Evolutionary conservation across 2,797 vertebrate genomes (phyloP), one percentile per base, ranked within the genome.

Genomic region (Myripristis jacobus): DNA sequence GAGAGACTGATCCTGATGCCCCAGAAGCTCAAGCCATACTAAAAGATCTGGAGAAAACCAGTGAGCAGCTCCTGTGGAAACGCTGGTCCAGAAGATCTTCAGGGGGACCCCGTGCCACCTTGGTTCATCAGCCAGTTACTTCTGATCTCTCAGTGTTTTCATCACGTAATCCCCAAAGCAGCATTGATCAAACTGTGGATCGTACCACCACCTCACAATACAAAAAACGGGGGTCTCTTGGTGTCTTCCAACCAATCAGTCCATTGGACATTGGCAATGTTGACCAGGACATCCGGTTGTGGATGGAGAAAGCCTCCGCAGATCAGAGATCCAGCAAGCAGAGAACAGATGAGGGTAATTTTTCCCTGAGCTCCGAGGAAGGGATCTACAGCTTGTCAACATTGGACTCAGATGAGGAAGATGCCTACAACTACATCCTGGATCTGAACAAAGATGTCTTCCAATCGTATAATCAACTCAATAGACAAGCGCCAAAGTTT

Each of bases 331-430:
- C 44, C 36, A 31, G 46, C 12, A 70, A 66, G 41, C 21, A 34
- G 0, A 61, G 47, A 18, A 21, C 6, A 2, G 75, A 70, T 25
- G 72, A 70, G 19, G 73, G 73, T 51, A 19, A 22, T 43, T 64
- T 83, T 34, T 92, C 89, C 22, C 58, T 87, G 54, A 89, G 82
- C 47, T 90, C 90, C 0, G 88, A 90, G 57, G 89, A 92, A 29
- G 90, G 86, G 34, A 64, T 89, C 64, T 89, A 88, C 59, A 82
- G 24, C 13, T 22, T 92, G 75, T 75, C 89, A 1, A 50, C 41
- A 0, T 70, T 92, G 61, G 92, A 93, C 62, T 93, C 85, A 25
- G 91, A 93, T 1, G 90, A 92, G 48, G 93, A 92, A 34, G 92
- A 95, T 0, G 91, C 84, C 0, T 92, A 84, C 50, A 92, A 86